Conservation (phyloP, 2,113 vertebrate genomes). For the Callipepla californica region DNA sequence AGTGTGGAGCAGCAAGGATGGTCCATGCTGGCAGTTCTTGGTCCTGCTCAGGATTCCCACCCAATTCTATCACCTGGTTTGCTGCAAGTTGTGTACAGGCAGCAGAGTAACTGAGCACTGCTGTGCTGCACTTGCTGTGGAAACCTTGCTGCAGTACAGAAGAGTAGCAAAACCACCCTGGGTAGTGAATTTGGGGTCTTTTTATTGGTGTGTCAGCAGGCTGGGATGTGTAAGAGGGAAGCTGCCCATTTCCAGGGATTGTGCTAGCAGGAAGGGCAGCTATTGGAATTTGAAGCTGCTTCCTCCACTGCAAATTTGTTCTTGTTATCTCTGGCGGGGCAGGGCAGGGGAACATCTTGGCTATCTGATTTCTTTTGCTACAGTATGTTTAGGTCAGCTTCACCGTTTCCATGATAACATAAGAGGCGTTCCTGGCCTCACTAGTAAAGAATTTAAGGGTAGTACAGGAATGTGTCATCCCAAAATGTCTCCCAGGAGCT, state of each 20-base stretch:
- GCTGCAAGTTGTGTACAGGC: rapidly evolving
- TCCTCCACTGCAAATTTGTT: slow-evolving; percentile 60
- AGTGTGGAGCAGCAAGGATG: neutral
- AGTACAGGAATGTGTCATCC: slow-evolving; percentile 12
- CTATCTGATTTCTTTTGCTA: slow-evolving; percentile 43
- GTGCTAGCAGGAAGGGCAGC: slow-evolving; percentile 69
- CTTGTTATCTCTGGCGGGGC: slow-evolving; percentile 65
- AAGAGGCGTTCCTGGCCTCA: slow-evolving; percentile 43
- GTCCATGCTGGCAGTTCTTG: neutral
- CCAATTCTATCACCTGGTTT: neutral
- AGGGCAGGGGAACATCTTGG: slow-evolving; percentile 57
- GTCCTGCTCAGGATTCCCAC: rapidly evolving
- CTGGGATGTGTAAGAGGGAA: slow-evolving; percentile 63
- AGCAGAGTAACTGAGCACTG: neutral
- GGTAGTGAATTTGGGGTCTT: slow-evolving; percentile 40
- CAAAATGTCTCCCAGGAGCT: neutral
- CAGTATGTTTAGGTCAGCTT: slow-evolving; percentile 50
- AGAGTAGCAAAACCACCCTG: neutral
- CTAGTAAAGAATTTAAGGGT: slow-evolving; percentile 40
- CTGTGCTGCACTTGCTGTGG: neutral
- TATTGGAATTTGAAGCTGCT: slow-evolving; percentile 31
- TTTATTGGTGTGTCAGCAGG: slow-evolving; percentile 27
- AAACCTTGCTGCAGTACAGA: neutral
- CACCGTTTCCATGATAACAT: slow-evolving; percentile 39
- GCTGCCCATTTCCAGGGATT: slow-evolving; percentile 78